Base-by-base conservation (phyloP, 2,888 invertebrate genomes). In the Monopis laevigella region DNA sequence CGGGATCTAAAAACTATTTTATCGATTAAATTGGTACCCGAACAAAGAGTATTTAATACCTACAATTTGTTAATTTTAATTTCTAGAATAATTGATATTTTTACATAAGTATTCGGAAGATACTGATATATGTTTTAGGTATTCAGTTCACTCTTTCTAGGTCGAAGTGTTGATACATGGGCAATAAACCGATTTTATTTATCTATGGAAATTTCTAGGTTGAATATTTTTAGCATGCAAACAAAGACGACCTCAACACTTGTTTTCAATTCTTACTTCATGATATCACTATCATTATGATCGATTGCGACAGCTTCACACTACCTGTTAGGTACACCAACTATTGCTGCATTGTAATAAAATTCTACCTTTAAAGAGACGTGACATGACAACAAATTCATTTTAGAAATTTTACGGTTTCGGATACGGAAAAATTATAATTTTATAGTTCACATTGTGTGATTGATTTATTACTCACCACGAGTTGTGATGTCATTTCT, bases 181-280 rank as follows among this genome's bases (percentile, higher is more conserved):
- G n/a, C n/a, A n/a, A n/a, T n/a, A n/a, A n/a, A n/a, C n/a, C n/a
- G n/a, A n/a, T n/a, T n/a, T n/a, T n/a, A n/a, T n/a, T n/a, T n/a
- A 36, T 36, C 32, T 32, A 36, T 36, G 21, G 36, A 36, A 36
- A 21, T 36, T 36, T 36, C 36, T 36, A 36, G 36, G 36, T 36
- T 21, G 21, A 21, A 19, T 36, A 36, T 36, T 21, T 21, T 21
- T 36, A 36, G 21, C 36, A 36, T 36, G 21, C 36, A 36, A 36
- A 36, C 21, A 21, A 2, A 11, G 17, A 36, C 21, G 36, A 36
- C 36, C 36, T 36, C 10, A 14, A 16, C 12, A n/a, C n/a, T n/a
- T n/a, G n/a, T n/a, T n/a, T n/a, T n/a, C n/a, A n/a, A n/a, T 32
- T n/a, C 7, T 17, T 32, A 7, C 32, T n/a, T 32, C 17, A 32